Evolutionary conservation across 2,888 invertebrate species (phyloP).

Genomic region (Dichetophora obliterata): DNA sequence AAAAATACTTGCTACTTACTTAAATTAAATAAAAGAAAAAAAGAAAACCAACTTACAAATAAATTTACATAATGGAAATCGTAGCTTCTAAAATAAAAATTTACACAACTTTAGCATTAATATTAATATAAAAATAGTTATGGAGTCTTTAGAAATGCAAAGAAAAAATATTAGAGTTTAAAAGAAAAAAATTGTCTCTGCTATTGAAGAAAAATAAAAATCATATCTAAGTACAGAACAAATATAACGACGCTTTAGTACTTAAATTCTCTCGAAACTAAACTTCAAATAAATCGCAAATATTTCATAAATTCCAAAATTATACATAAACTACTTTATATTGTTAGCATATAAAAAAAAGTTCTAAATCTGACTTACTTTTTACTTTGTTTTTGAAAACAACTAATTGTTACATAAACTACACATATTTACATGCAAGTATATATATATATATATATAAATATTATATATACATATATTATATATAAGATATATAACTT

Average conservation of each 20-base stretch:
- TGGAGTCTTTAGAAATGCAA: constrained; percentile 5
- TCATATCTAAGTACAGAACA: constrained; percentile 1
- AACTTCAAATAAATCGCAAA: constrained; percentile 13
- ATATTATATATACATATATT: no score
- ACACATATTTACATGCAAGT: constrained; percentile 28
- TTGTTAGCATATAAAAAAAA: not conserved
- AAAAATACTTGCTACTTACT: not conserved
- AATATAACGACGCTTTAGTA: constrained; percentile 4
- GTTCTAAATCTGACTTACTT: not conserved
- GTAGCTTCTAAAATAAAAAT: constrained; percentile 3
- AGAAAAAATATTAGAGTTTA: not conserved
- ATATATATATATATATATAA: constrained; percentile 18
- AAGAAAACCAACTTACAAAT: not conserved
- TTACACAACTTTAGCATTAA: not conserved
- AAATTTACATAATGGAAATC: not conserved
- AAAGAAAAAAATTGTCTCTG: constrained; percentile 13
- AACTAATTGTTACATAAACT: constrained; percentile 25
- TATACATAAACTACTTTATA: not conserved
- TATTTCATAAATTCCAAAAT: not conserved
- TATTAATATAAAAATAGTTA: not conserved
- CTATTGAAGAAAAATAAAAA: constrained; percentile 1
- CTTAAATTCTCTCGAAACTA: constrained; percentile 21
- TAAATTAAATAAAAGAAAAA: not conserved
- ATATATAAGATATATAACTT: not conserved
- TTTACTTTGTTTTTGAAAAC: constrained; percentile 15